Evolutionary conservation across 2,113 vertebrate species (phyloP).

Genomic region (Epinephelus moara): DNA sequence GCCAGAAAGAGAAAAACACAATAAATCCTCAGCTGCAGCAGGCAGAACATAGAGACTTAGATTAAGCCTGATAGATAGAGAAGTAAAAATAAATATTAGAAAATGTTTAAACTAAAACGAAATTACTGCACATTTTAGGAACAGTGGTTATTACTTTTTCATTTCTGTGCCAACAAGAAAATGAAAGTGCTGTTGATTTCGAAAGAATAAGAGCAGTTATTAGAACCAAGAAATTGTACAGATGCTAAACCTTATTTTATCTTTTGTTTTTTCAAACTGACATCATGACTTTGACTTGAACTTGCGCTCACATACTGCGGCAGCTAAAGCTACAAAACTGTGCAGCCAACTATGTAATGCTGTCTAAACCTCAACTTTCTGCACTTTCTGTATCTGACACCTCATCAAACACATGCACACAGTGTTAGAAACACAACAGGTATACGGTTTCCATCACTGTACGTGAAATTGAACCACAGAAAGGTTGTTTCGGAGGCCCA

Average conservation of each 20-base stretch:
- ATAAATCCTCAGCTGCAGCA: slow-evolving; percentile 45
- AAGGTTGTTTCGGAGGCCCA: slow-evolving; percentile 49
- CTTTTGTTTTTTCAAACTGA: neutral
- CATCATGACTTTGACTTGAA: neutral
- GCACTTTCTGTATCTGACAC: slow-evolving; percentile 22
- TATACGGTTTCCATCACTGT: slow-evolving; percentile 24
- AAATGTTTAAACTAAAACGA: slow-evolving; percentile 12
- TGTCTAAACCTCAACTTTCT: slow-evolving; percentile 31
- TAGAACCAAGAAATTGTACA: neutral
- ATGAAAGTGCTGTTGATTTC: neutral
- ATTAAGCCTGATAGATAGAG: slow-evolving; percentile 35
- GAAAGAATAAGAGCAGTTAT: neutral
- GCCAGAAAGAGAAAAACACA: slow-evolving; percentile 47
- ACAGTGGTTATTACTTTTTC: neutral
- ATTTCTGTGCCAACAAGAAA: no score
- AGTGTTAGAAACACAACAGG: slow-evolving; percentile 42
- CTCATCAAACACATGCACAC: slow-evolving; percentile 38
- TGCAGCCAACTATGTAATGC: neutral
- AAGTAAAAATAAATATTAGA: slow-evolving; percentile 35
- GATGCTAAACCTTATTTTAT: neutral
- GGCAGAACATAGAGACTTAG: slow-evolving; percentile 27
- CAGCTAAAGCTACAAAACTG: neutral
- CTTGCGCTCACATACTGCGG: neutral
- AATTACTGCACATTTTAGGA: slow-evolving; percentile 21
- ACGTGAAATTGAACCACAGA: slow-evolving; percentile 45